Conservation (phyloP, 64 coral and sea anemone genomes). For the Pocillopora verrucosa region DNA sequence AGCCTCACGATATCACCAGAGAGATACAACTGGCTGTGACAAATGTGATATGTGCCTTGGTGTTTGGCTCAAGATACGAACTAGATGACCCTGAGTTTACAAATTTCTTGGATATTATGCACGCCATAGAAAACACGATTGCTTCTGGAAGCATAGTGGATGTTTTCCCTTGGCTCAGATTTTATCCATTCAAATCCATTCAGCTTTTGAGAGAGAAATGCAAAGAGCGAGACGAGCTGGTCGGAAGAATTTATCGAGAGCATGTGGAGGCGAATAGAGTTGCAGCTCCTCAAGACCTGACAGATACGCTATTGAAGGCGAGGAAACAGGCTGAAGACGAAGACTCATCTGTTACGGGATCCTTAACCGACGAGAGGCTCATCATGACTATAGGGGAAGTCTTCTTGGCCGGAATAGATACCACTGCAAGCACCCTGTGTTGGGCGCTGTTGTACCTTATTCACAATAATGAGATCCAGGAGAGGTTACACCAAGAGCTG, state of each 20-base stretch:
- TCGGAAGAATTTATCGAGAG: slow-evolving; percentile 50
- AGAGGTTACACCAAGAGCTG: slow-evolving; percentile 53
- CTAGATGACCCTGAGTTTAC: slow-evolving; percentile 58
- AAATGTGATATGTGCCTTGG: slow-evolving; percentile 58
- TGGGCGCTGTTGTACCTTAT: slow-evolving; percentile 60
- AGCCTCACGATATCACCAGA: slow-evolving; percentile 24
- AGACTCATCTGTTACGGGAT: slow-evolving; percentile 19
- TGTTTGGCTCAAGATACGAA: slow-evolving; percentile 50
- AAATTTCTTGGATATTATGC: slow-evolving; percentile 15
- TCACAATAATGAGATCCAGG: slow-evolving; percentile 50
- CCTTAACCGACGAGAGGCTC: slow-evolving; percentile 29
- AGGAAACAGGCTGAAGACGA: slow-evolving; percentile 53
- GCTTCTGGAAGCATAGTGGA: slow-evolving; percentile 6
- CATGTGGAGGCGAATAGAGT: slow-evolving; percentile 46
- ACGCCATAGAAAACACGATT: background rate
- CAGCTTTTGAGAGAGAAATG: slow-evolving; percentile 1
- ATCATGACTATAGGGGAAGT: slow-evolving; percentile 32
- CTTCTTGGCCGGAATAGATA: slow-evolving; percentile 57
- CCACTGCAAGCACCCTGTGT: slow-evolving; percentile 39
- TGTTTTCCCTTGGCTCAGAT: background rate
- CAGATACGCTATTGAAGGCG: slow-evolving; percentile 57
- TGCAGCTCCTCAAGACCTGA: slow-evolving; percentile 46
- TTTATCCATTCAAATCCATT: slow-evolving; percentile 4
- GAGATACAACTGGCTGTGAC: slow-evolving; percentile 45
- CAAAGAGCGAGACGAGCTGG: slow-evolving; percentile 26